These are phyloP conservation scores for Brevimyrus niger DNA, from an alignment of 2,113 vertebrate genomes.

Conservation along the genomic window DNA sequence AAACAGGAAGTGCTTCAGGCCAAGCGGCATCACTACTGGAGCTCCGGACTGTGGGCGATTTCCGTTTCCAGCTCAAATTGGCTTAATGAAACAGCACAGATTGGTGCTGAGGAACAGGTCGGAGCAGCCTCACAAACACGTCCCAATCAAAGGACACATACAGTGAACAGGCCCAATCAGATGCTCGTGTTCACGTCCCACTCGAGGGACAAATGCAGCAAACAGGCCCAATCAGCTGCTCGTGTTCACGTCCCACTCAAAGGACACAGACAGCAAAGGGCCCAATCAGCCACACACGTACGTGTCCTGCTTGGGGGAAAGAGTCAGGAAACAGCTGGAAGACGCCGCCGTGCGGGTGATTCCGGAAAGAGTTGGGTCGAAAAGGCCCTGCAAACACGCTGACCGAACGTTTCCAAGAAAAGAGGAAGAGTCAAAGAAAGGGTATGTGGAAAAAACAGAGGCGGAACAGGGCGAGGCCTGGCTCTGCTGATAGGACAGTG, in stretches of 20 bases:
- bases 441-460: background rate
- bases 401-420: background rate
- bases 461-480: background rate
- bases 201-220: background rate
- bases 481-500: background rate
- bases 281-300: background rate
- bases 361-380: background rate
- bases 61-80: background rate
- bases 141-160: background rate
- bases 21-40: background rate
- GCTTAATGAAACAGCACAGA: background rate
- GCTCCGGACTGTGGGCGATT: background rate
- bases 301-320: background rate
- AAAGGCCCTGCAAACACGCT: background rate
- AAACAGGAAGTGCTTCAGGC: slow-evolving; percentile 10
- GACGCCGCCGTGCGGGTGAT: background rate
- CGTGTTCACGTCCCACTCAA: background rate
- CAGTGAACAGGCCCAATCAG: background rate
- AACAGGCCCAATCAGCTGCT: background rate
- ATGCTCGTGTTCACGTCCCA: background rate
- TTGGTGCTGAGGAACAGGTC: background rate
- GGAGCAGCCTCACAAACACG: background rate
- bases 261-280: background rate
- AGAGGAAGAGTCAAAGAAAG: background rate
- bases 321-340: background rate